Evolutionary conservation across 2,113 vertebrate genomes (phyloP).

Genomic region (Anthoscopus minutus): DNA sequence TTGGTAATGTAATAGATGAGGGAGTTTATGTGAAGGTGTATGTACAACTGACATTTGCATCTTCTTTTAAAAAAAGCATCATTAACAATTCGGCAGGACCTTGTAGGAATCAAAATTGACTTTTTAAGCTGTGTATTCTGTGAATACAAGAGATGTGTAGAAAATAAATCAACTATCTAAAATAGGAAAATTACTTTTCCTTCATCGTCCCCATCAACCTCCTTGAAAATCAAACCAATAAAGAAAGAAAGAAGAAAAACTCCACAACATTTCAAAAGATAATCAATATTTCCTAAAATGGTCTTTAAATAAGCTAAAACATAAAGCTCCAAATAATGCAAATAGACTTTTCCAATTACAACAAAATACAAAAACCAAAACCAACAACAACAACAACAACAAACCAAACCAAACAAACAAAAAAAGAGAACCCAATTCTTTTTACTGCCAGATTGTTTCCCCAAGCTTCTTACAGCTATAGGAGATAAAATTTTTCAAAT

Average conservation of each 20-base stretch:
- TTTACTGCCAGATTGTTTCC: background rate
- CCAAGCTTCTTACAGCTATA: background rate
- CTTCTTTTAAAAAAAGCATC: background rate
- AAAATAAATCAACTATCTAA: background rate
- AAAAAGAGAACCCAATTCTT: background rate
- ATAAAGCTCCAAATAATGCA: background rate
- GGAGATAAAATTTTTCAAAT: background rate
- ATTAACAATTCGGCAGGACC: background rate
- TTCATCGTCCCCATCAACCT: fast-evolving
- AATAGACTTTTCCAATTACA: background rate
- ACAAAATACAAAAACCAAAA: background rate
- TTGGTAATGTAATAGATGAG: background rate
- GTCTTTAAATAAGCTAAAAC: background rate
- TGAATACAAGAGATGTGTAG: background rate
- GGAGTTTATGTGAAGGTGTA: background rate
- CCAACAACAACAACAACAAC: too few species aligned
- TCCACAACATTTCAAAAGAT: background rate
- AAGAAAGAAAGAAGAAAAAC: background rate
- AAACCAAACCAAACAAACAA: too few species aligned
- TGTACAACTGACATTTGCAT: background rate
- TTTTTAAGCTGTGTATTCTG: background rate
- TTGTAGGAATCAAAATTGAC: background rate
- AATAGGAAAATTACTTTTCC: background rate
- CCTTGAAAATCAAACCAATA: background rate
- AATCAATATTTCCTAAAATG: background rate